A percentile compares a stretch with the other conserved stretches of the same genome.
Evolutionary conservation across 2,888 invertebrate species (phyloP).

Genomic region (Dichetophora obliterata): DNA sequence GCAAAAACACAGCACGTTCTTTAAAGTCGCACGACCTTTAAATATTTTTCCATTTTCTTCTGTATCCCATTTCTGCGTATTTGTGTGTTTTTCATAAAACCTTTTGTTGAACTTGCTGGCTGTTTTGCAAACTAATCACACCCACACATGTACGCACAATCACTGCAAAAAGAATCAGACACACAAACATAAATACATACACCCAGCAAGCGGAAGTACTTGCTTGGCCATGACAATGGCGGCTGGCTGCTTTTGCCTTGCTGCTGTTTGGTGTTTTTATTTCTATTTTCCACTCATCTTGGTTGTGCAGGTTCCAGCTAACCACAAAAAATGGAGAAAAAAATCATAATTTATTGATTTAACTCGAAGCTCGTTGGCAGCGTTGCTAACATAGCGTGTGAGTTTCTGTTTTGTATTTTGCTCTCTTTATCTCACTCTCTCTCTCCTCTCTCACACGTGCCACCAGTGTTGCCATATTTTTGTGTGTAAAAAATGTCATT

Average conservation of each 20-base stretch:
- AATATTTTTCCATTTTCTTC: neutral
- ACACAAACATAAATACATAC: neutral
- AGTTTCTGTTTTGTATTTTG: neutral
- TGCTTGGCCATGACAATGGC: constrained; percentile 26
- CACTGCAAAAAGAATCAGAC: neutral
- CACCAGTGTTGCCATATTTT: too few relatives aligned
- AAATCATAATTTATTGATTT: neutral
- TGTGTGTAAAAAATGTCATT: too few relatives aligned
- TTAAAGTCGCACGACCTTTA: constrained; percentile 4
- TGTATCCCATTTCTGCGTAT: neutral
- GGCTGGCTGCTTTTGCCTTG: neutral
- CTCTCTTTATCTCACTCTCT: neutral
- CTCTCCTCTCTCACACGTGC: neutral
- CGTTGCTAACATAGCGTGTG: neutral
- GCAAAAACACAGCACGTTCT: neutral
- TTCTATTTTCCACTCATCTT: neutral
- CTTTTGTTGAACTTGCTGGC: constrained; percentile 26
- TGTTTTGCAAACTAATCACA: neutral
- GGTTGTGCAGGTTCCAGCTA: too few relatives aligned
- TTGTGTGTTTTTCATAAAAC: neutral
- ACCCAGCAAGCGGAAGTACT: constrained; percentile 13
- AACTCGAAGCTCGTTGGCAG: neutral
- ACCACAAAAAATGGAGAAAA: too few relatives aligned
- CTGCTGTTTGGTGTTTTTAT: neutral
- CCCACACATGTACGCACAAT: neutral